Base-by-base conservation (phyloP, 2,113 vertebrate genomes). In the Oophaga pumilio region DNA sequence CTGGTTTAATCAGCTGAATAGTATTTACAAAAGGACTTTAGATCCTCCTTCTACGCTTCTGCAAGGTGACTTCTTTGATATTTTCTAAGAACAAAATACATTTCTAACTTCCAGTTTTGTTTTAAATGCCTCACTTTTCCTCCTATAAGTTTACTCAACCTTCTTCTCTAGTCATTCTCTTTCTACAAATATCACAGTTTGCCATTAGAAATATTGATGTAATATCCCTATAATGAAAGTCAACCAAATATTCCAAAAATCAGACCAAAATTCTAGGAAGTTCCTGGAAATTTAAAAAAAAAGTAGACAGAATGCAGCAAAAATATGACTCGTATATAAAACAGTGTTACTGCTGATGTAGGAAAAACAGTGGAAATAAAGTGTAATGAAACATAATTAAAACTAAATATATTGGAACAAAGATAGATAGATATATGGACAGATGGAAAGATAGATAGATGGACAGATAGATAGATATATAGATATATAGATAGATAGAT, bases 131-230 rank as follows among this genome's bases (percentile, higher is more conserved):
- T 71, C 14, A 17, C 4, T 17, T 71, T 71, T 71, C 26, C 28
- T 43, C 69, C 33, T 71, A 28, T 33, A 17, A 33, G 26, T 15
- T 33, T 73, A 43, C 43, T 73, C 20, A 73, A 73, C 69, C 69
- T 17, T 14, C 28, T 73, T 43, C 64, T 68, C 69, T 8, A 64
- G 62, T 64, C 22, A 73, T 43, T 73, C 69, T 43, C 6, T 73
- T 73, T 73, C 33, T 73, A 14, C 33, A 73, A 73, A 73, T 43
- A 73, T 73, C 3, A 20, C 5, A 17, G 7, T 73, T 43, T 73
- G 69, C 69, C 69, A 73, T 43, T 6, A 33, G 28, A 73, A 73
- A 73, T 73, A 73, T 73, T 73, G 69, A 73, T 73, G 69, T 20
- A 43, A 73, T 73, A 73, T 73, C 69, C 69, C 69, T 73, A 43